These are phyloP conservation scores for Microtus agrestis DNA, from an alignment of 2,797 vertebrate species.

Conservation along the genomic window DNA sequence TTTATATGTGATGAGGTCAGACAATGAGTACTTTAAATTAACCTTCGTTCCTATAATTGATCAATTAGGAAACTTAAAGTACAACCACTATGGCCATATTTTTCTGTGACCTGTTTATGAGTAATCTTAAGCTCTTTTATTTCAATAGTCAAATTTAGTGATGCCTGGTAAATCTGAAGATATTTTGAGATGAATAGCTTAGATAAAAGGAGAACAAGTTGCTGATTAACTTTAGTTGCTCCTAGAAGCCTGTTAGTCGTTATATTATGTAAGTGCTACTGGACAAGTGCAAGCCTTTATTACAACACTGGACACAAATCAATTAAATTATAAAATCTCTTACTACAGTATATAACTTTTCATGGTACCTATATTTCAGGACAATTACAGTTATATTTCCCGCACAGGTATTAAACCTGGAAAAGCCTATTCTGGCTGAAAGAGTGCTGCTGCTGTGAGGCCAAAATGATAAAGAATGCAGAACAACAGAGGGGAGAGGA, in stretches of 20 bases:
- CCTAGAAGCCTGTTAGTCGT: slow-evolving; percentile 51
- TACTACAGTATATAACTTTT: slow-evolving; percentile 56
- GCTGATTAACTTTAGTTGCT: slow-evolving; percentile 74
- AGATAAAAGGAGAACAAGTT: slow-evolving; percentile 71
- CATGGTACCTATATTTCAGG: slow-evolving; percentile 58
- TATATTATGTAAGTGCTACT: slow-evolving; percentile 31
- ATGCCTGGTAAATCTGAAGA: slow-evolving; percentile 76
- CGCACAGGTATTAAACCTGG: slow-evolving; percentile 27
- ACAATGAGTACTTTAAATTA: slow-evolving; percentile 67
- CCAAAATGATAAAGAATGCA: not conserved
- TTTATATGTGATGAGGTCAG: slow-evolving; percentile 51
- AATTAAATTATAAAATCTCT: slow-evolving; percentile 60
- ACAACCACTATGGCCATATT: slow-evolving; percentile 62
- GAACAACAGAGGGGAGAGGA: not conserved
- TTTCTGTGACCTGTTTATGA: slow-evolving; percentile 70
- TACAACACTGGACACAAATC: slow-evolving; percentile 48
- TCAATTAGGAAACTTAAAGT: slow-evolving; percentile 71
- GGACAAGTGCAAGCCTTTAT: slow-evolving; percentile 55
- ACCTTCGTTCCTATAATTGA: slow-evolving; percentile 38
- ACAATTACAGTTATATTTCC: slow-evolving; percentile 54
- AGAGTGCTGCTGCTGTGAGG: not conserved
- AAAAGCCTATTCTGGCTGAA: slow-evolving; percentile 36
- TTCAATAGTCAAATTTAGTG: slow-evolving; percentile 74
- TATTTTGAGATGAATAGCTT: slow-evolving; percentile 67
- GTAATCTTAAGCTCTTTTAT: slow-evolving; percentile 78